Conservation (phyloP, 30 jellyfish, hydroid and myxozoan genomes). For the Cassiopea xamachana region DNA sequence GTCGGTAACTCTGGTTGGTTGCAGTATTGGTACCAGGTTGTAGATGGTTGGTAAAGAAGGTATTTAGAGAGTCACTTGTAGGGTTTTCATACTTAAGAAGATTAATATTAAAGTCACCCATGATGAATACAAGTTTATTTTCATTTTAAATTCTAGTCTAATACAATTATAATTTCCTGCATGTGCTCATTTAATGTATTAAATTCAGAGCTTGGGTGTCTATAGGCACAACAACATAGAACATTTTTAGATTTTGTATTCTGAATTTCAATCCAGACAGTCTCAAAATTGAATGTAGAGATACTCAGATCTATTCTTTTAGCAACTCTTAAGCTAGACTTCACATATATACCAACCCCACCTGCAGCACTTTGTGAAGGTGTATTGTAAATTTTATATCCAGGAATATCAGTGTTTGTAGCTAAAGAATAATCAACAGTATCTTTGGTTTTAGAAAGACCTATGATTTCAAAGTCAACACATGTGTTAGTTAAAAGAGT, state of each 20-base stretch:
- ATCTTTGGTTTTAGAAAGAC: neutral
- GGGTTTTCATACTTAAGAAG: constrained; percentile 1
- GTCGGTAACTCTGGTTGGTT: too few species aligned
- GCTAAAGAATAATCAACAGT: neutral
- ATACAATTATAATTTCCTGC: constrained; percentile 6
- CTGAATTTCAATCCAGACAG: constrained; percentile 23
- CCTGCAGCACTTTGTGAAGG: constrained; percentile 24
- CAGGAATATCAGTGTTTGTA: constrained; percentile 39
- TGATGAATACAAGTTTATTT: neutral
- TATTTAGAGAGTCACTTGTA: neutral
- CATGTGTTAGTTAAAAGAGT: neutral
- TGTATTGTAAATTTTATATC: constrained; percentile 7
- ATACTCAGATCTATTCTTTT: neutral
- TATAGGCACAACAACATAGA: constrained; percentile 39
- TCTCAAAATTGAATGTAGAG: neutral
- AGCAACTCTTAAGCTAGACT: neutral
- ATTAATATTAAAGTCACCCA: constrained; percentile 40
- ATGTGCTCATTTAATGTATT: constrained; percentile 13
- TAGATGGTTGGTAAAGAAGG: neutral
- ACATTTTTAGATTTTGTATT: neutral
- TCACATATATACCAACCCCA: constrained; percentile 25
- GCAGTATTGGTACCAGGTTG: too few species aligned
- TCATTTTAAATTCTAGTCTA: neutral
- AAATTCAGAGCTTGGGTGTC: constrained; percentile 29
- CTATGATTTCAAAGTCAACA: neutral